A percentile compares a stretch with the other conserved stretches of the same genome.
phyloP scores from a whole-genome alignment of 2,113 vertebrate genomes.

The Zosterops japonicus region DNA sequence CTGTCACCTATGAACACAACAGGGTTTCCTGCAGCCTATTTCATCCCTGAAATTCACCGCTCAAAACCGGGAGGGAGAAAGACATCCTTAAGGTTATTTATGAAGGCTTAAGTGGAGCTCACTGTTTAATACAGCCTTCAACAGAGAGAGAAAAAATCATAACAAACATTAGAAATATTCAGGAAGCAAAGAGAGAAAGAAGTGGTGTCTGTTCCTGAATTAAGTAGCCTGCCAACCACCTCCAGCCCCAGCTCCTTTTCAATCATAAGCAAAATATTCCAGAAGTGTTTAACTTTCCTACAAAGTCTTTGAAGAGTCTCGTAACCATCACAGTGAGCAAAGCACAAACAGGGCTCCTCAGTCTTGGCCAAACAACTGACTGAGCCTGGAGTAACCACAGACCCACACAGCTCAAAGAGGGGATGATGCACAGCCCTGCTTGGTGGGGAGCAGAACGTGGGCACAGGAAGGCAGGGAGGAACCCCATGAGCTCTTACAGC shows the following conservation, averaged over 20 bases:
- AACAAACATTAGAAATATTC: background rate
- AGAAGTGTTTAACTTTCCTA: slow-evolving; percentile 2
- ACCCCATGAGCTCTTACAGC: background rate
- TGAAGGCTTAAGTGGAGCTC: background rate
- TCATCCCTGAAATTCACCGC: background rate
- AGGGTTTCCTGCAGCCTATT: background rate
- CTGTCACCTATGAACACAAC: background rate
- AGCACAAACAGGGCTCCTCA: background rate
- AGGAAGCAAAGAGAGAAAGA: slow-evolving; percentile 28
- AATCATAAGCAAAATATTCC: background rate
- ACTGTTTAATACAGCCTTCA: background rate
- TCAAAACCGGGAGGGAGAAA: background rate
- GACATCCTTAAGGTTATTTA: background rate
- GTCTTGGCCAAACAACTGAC: background rate
- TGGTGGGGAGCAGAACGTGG: background rate
- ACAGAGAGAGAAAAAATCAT: background rate
- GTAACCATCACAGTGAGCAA: background rate
- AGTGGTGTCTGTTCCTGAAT: background rate
- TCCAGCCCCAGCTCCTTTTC: background rate
- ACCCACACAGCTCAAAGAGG: background rate
- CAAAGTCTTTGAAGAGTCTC: background rate
- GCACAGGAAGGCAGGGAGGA: background rate
- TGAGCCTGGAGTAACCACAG: background rate
- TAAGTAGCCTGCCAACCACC: slow-evolving; percentile 8
- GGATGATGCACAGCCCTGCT: background rate